These are phyloP conservation scores for Malurus splendens DNA, from an alignment of 2,797 vertebrate genomes.

Conservation along the genomic window DNA sequence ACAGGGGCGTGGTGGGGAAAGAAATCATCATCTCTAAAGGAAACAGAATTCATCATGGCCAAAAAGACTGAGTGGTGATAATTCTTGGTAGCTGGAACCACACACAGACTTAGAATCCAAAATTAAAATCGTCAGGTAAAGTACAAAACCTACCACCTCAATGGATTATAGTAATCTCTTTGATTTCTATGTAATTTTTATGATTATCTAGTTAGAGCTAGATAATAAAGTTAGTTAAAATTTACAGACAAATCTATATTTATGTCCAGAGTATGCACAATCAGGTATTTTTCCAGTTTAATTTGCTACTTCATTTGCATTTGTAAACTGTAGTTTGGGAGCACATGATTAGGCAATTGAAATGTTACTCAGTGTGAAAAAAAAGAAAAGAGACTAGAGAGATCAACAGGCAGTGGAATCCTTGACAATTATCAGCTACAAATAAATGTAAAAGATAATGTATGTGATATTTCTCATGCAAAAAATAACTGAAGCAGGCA, in stretches of 20 bases:
- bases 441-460: not conserved
- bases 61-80: not conserved
- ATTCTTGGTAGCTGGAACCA: not conserved
- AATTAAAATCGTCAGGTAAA: not conserved
- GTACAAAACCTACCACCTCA: not conserved
- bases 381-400: not conserved
- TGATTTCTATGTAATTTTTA: not conserved
- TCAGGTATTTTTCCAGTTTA: not conserved
- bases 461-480: not conserved
- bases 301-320: not conserved
- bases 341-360: not conserved
- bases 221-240: not conserved
- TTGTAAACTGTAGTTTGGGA: not conserved
- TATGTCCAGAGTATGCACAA: not conserved
- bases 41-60: not conserved
- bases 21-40: not conserved
- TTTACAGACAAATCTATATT: not conserved
- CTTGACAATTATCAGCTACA: not conserved
- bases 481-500: not conserved
- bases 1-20: fast-evolving
- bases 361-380: not conserved
- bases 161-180: not conserved
- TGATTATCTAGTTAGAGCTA: not conserved
- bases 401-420: not conserved
- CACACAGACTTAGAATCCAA: not conserved